A percentile compares a stretch with the other conserved stretches of the same genome.
Evolutionary conservation across 2,797 vertebrate species (phyloP).

Genomic region (Chloroceryle amazona): DNA sequence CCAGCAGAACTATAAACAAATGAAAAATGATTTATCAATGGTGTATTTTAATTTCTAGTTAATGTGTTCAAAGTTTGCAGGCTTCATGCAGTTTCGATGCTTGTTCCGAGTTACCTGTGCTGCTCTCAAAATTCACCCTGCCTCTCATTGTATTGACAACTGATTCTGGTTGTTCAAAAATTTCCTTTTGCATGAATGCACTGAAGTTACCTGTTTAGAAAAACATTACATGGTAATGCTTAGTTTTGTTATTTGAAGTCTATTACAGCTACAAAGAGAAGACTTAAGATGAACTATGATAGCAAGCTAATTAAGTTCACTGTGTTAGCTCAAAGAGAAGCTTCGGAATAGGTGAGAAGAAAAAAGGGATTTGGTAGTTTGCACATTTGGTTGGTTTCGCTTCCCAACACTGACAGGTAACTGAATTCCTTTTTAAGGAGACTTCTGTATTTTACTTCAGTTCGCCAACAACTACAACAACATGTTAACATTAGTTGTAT

Average conservation of each 20-base stretch:
- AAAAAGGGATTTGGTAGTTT: background rate
- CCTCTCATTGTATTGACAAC: slow-evolving; percentile 98
- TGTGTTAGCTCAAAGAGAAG: background rate
- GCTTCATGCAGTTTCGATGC: background rate
- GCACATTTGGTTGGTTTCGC: background rate
- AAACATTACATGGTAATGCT: background rate
- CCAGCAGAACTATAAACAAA: slow-evolving; percentile 87
- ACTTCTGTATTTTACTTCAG: background rate
- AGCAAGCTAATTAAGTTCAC: background rate
- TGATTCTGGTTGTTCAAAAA: slow-evolving; percentile 97
- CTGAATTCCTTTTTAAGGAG: background rate
- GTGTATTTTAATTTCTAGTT: background rate
- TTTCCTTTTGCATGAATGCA: slow-evolving; percentile 98
- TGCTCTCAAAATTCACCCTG: slow-evolving; percentile 91
- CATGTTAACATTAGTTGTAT: background rate
- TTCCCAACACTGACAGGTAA: background rate
- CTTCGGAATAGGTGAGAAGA: background rate
- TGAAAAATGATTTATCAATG: background rate
- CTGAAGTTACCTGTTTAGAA: slow-evolving; percentile 91
- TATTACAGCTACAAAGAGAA: background rate
- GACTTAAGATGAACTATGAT: background rate
- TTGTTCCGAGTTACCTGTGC: slow-evolving; percentile 83
- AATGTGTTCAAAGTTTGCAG: background rate
- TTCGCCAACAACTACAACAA: background rate
- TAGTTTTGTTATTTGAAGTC: background rate